Evolutionary conservation across 2,797 vertebrate genomes (phyloP), one percentile per base, ranked within the genome.

Genomic region (Malurus splendens): DNA sequence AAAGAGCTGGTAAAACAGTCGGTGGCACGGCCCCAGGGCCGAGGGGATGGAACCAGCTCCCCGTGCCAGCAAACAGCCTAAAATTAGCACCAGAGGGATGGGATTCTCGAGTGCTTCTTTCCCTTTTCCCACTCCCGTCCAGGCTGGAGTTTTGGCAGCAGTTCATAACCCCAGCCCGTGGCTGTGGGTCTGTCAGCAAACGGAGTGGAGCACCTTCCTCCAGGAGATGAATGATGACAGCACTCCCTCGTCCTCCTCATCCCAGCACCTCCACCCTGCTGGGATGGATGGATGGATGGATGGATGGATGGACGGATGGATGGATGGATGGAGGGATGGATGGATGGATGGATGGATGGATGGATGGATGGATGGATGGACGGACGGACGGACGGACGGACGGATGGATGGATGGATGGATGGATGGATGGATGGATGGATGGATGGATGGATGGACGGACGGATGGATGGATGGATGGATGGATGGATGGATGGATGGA

Each of bases 81-180:
- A 90, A 94, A 90, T 68, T 62, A 94, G 36, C 81, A 82, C 88
- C 62, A 54, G 32, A 51, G 72, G 62, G 38, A 74, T 6, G 51
- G 56, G 78, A 86, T 82, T 88, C 75, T 54, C 54, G 14, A 57
- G 75, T 50, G n/a, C 70, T 82, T 80, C 82, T 27, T 88, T 77
- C 84, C 60, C 48, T 61, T 61, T 59, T 30, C 56, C 77, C 71
- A 77, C 70, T 70, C 65, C 32, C 61, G 64, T 5, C 71, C 64
- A 67, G 67, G 25, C 30, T 48, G 82, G 64, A 18, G n/a, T 87
- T 90, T 83, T 94, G 92, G 90, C 78, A n/a, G n/a, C 32, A 24
- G 67, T 79, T 45, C 19, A 59, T 71, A 51, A 68, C 59, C 90
- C 30, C 81, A 88, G 70, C 61, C 89, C 44, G 70, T 36, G 74